phyloP scores from a whole-genome alignment of 2,797 vertebrate genomes.

The Microhierax caerulescens region DNA sequence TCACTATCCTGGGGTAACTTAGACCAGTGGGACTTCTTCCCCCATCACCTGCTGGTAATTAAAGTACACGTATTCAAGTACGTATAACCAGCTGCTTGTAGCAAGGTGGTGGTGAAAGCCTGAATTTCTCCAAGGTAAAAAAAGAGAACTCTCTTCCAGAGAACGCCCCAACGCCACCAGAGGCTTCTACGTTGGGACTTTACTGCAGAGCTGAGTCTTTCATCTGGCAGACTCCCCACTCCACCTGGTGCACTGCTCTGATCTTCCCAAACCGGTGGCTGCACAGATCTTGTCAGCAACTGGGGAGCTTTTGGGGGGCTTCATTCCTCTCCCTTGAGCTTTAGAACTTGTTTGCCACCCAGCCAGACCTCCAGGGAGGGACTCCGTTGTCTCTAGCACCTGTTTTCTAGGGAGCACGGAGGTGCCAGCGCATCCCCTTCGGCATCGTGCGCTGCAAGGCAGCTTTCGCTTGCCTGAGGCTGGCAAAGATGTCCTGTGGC shows the following conservation, averaged over 20 bases:
- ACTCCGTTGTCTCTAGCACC: background rate
- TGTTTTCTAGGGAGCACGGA: rapidly evolving
- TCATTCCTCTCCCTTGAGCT: background rate
- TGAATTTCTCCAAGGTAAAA: rapidly evolving
- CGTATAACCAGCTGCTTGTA: background rate
- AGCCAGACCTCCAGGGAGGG: no score
- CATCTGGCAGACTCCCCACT: rapidly evolving
- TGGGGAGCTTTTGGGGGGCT: background rate
- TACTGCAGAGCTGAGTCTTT: background rate
- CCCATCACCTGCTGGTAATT: background rate
- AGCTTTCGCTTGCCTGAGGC: rapidly evolving
- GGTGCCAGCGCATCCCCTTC: rapidly evolving
- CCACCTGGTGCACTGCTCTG: background rate
- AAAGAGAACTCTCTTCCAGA: no score
- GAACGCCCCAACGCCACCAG: background rate
- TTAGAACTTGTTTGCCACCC: background rate
- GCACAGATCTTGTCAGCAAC: rapidly evolving
- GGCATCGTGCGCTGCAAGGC: background rate
- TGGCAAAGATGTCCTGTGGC: no score
- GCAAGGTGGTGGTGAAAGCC: background rate
- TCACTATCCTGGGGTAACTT: background rate
- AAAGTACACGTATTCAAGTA: background rate
- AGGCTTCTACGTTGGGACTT: background rate
- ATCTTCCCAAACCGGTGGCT: background rate
- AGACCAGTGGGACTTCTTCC: background rate